A percentile compares a stretch with the other conserved stretches of the same genome.
Evolutionary conservation across 2,113 vertebrate species (phyloP).

Genomic region (Limnothrissa miodon): DNA sequence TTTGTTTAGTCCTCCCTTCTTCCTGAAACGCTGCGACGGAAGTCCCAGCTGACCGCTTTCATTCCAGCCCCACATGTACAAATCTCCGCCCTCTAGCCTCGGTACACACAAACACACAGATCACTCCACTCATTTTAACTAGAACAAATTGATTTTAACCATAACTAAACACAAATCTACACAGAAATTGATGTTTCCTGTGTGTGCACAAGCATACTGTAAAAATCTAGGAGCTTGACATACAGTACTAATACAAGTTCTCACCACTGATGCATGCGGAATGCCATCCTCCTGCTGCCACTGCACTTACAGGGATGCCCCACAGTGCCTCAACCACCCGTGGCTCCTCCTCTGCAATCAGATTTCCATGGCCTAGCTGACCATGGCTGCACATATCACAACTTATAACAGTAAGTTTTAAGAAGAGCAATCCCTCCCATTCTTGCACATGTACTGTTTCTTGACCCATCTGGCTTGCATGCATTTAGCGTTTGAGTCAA

Average conservation of each 20-base stretch:
- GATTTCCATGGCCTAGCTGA: slow-evolving; percentile 84
- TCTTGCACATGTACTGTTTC: not conserved
- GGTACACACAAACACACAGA: not conserved
- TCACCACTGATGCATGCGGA: slow-evolving; percentile 82
- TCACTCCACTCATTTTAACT: not conserved
- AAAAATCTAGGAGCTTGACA: no score
- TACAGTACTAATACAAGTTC: slow-evolving; percentile 26
- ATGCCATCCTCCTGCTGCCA: slow-evolving; percentile 90
- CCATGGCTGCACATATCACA: slow-evolving; percentile 76
- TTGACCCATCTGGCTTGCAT: not conserved
- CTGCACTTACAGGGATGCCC: slow-evolving; percentile 73
- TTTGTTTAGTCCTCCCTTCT: slow-evolving; percentile 36
- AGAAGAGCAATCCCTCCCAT: not conserved
- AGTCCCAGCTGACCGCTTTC: slow-evolving; percentile 90
- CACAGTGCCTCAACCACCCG: slow-evolving; percentile 80
- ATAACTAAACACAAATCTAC: no score
- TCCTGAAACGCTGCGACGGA: slow-evolving; percentile 68
- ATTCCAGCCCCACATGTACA: slow-evolving; percentile 97
- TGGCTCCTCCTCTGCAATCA: slow-evolving; percentile 76
- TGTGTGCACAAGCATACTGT: no score
- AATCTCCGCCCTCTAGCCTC: slow-evolving; percentile 78
- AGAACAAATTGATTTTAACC: no score
- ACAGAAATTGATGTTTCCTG: no score
- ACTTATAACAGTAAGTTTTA: not conserved
- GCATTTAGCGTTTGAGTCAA: not conserved